Conservation (phyloP, 2,113 vertebrate genomes). For the Grammomys dolichurus region DNA sequence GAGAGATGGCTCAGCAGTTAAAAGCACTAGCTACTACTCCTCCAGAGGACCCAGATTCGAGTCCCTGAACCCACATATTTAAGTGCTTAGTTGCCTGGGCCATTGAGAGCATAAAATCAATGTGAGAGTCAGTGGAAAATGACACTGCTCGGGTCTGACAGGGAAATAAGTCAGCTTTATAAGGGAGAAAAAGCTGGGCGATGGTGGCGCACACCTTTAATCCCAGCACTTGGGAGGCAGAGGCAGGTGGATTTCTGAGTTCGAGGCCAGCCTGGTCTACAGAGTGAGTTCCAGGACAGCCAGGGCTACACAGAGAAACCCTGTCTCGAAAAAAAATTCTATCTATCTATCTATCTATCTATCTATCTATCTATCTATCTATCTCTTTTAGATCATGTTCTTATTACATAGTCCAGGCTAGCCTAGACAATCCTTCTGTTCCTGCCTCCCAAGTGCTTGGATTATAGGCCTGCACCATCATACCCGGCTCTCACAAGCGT, state of each 20-base stretch:
- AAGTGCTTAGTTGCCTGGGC: neutral
- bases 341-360: neutral
- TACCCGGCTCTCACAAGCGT: neutral
- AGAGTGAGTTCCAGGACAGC: no score
- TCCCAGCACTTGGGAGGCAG: no score
- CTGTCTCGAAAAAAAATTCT: neutral
- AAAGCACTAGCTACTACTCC: neutral
- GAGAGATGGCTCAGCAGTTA: neutral
- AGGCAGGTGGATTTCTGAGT: no score
- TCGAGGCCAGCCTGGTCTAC: no score
- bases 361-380: no score
- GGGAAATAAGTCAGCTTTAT: neutral
- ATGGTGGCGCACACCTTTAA: no score
- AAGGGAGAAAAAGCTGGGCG: neutral
- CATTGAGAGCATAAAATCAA: neutral
- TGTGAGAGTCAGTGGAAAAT: neutral
- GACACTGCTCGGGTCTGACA: neutral
- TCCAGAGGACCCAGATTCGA: neutral
- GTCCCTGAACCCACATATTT: neutral
- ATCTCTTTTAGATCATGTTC: neutral
- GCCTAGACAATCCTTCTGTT: neutral
- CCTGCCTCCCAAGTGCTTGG: neutral
- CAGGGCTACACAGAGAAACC: no score
- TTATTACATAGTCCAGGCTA: neutral
- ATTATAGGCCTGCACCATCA: neutral